A percentile compares a stretch with the other conserved stretches of the same genome.
Evolutionary conservation across 1,140 invertebrate genomes (phyloP).

Genomic region (Trachymyrmex cornetzi): DNA sequence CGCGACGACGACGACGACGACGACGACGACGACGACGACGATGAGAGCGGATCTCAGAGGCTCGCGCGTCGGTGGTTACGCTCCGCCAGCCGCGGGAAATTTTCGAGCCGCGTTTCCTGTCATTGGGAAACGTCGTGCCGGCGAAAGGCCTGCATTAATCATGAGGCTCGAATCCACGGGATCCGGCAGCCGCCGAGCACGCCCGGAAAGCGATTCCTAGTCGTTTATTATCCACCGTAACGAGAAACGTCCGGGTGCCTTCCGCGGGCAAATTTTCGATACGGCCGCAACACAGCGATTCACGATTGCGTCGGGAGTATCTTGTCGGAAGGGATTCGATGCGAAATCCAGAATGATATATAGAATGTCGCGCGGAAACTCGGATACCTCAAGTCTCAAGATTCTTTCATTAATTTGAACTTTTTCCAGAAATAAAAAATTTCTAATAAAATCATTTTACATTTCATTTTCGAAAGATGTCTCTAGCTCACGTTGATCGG

Average conservation of each 20-base stretch:
- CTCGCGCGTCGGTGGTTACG: constrained; percentile 33
- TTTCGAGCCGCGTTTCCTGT: constrained; percentile 69
- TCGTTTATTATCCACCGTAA: constrained; percentile 70
- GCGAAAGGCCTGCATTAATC: constrained; percentile 75
- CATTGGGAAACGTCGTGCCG: constrained; percentile 70
- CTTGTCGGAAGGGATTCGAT: constrained; percentile 11
- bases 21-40: too few relatives aligned
- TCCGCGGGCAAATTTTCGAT: constrained; percentile 56
- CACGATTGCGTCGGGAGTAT: background rate
- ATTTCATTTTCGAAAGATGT: background rate
- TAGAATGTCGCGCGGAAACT: background rate
- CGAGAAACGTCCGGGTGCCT: constrained; percentile 49
- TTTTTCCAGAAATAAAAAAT: background rate
- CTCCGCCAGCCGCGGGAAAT: constrained; percentile 62
- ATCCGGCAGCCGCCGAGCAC: constrained; percentile 48
- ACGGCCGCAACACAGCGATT: constrained; percentile 5
- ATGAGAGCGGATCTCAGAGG: constrained; percentile 55
- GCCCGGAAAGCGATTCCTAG: constrained; percentile 55
- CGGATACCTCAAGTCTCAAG: background rate
- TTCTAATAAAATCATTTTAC: background rate
- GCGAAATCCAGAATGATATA: background rate
- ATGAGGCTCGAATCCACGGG: constrained; percentile 69
- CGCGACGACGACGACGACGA: constrained; percentile 36
- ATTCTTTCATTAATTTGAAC: background rate
- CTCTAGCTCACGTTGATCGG: background rate